Conservation (phyloP, 2,888 invertebrate species). For the Spodoptera exigua region DNA sequence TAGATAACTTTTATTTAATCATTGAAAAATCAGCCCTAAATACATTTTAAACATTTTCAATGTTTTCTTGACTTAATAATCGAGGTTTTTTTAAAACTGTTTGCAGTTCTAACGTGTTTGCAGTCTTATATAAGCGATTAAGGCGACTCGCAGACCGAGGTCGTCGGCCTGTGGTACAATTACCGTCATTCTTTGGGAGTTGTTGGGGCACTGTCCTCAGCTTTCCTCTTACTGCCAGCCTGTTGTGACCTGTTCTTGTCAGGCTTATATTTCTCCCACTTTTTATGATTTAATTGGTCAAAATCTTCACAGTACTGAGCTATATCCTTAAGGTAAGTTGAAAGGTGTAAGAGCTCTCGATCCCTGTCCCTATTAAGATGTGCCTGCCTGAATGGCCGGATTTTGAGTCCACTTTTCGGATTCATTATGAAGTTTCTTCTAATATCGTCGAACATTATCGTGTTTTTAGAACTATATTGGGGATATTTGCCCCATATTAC, state of each 20-base stretch:
- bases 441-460: constrained; percentile 99
- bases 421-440: constrained; percentile 99
- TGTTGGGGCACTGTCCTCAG: constrained; percentile 79
- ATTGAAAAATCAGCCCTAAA: no score
- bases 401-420: constrained; percentile 97
- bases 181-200: constrained; percentile 80
- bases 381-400: constrained; percentile 96
- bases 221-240: constrained; percentile 84
- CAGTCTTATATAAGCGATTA: constrained; percentile 66
- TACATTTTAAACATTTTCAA: constrained; percentile 40
- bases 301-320: constrained; percentile 95
- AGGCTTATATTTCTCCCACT: constrained; percentile 95
- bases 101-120: constrained; percentile 8
- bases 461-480: constrained; percentile 96
- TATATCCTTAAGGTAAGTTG: constrained; percentile 95
- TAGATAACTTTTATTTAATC: no score
- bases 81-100: constrained; percentile 32
- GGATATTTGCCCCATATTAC: constrained; percentile 99
- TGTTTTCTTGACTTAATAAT: constrained; percentile 46
- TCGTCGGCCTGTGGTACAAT: constrained; percentile 12
- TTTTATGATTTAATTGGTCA: constrained; percentile 94
- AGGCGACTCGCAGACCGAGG: constrained; percentile 55
- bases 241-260: constrained; percentile 74
- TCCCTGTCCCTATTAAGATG: constrained; percentile 96
- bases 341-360: constrained; percentile 93